Percentiles rank a stretch among this genome's conserved stretches.
Conservation (phyloP, 2,888 invertebrate genomes). For the Eupsilia transversa region DNA sequence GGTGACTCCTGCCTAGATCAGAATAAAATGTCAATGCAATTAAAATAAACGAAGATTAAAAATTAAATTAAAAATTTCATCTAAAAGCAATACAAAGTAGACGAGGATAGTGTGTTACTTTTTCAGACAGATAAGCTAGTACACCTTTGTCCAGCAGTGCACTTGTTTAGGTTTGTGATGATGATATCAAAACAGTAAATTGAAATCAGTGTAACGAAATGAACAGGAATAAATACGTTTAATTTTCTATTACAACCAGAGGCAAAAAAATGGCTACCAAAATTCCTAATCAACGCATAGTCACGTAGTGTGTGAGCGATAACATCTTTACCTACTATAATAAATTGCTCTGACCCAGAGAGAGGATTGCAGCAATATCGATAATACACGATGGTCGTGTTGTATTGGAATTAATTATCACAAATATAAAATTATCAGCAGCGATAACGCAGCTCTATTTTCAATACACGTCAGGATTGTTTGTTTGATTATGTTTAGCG, state of each 20-base stretch:
- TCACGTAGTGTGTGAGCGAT: conserved; percentile 28
- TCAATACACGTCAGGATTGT: not conserved
- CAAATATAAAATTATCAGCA: conserved; percentile 36
- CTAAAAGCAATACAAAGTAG: too few species aligned
- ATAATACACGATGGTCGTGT: conserved; percentile 33
- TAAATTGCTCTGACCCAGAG: conserved; percentile 42
- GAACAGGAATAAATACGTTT: not conserved
- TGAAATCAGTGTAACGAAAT: not conserved
- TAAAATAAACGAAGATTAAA: too few species aligned
- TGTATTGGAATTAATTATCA: conserved; percentile 45
- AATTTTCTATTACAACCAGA: not conserved
- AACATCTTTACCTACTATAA: conserved; percentile 29
- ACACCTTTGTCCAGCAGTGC: not conserved
- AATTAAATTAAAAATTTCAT: too few species aligned
- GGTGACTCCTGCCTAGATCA: too few species aligned
- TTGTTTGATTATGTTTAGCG: conserved; percentile 1
- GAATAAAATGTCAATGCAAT: too few species aligned
- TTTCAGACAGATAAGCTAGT: not conserved
- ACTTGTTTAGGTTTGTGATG: not conserved
- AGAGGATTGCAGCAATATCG: conserved; percentile 27
- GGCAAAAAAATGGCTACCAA: not conserved
- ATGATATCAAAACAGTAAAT: not conserved
- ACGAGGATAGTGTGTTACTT: not conserved
- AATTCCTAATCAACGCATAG: conserved; percentile 12
- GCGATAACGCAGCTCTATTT: conserved; percentile 38